Conservation (phyloP, 2,797 vertebrate genomes). For the Somateria mollissima region DNA sequence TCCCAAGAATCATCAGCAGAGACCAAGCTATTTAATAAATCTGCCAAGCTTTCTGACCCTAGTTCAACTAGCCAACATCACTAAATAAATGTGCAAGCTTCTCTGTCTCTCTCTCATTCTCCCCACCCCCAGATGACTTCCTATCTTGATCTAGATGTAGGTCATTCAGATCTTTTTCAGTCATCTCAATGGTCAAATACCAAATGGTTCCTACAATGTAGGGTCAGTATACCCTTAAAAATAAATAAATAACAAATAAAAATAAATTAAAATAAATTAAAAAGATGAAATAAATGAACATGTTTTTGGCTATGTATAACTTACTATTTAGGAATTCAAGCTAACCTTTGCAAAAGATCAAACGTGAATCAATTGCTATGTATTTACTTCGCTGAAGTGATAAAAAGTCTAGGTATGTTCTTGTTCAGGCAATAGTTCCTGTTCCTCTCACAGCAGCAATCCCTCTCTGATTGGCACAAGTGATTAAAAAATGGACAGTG, state of each 20-base stretch:
- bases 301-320: background rate
- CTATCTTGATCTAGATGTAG: background rate
- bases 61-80: background rate
- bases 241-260: background rate
- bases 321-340: background rate
- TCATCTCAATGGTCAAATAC: background rate
- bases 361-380: background rate
- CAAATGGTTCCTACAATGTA: background rate
- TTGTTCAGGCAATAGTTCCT: background rate
- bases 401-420: background rate
- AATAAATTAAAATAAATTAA: too few species aligned
- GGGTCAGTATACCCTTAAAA: background rate
- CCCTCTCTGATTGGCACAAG: background rate
- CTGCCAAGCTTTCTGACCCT: background rate
- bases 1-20: background rate
- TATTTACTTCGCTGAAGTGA: background rate
- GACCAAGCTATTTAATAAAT: background rate
- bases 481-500: background rate
- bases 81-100: background rate
- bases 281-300: background rate
- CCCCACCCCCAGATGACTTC: background rate
- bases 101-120: too few species aligned
- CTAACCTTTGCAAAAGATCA: background rate
- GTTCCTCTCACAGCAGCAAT: background rate
- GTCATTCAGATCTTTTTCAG: background rate